Base-by-base conservation (phyloP, 2,113 vertebrate genomes). In the Sphyrna mokarran region DNA sequence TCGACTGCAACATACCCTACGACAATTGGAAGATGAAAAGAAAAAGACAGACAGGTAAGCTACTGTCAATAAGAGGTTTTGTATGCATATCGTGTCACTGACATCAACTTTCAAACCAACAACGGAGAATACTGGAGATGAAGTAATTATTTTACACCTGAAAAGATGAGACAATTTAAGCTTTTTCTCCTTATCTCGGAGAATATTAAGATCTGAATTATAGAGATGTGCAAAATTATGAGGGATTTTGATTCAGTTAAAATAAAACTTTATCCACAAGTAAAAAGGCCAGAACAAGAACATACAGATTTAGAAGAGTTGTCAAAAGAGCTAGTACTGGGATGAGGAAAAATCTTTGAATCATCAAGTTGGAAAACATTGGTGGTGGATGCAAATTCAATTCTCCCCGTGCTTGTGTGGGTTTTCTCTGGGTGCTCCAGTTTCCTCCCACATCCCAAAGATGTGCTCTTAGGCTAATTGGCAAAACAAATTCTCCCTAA, bases 41-140 rank as follows among this genome's bases (percentile, higher is more conserved):
- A 99, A 99, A 96, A 99, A 99, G 97, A 99, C 99, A 76, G 99
- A 99, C 97, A 99, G 99, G 99, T 99, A 97, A 66, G 96, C 26
- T 91, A 18, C 48, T 61, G 48, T 58, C 83, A 33, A 29, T 33
- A 22, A 43, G 37, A 69, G 61, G 40, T 14, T 66, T 14, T 26
- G 66, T 95, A 40, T 48, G 11, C 43, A 61, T 33, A 14, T 33
- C 54, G 7, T 89, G 43, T 29, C 26, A 61, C 26, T 61, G 26
- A 58, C 33, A 33, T 29, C 54, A 90, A 61, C 23, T 61, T 11
- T 90, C 54, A 91, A 61, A 26, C 87, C 54, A 90, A 13, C 5
- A 90, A 26, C 48, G 61, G 87, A 89, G 20, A 48, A 26, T 48
- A 87, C 43, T 14, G 43, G 3, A 14, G 3, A 61, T 61, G 5